Conservation (phyloP, 2,797 vertebrate genomes). For the Myotis pilosus region DNA sequence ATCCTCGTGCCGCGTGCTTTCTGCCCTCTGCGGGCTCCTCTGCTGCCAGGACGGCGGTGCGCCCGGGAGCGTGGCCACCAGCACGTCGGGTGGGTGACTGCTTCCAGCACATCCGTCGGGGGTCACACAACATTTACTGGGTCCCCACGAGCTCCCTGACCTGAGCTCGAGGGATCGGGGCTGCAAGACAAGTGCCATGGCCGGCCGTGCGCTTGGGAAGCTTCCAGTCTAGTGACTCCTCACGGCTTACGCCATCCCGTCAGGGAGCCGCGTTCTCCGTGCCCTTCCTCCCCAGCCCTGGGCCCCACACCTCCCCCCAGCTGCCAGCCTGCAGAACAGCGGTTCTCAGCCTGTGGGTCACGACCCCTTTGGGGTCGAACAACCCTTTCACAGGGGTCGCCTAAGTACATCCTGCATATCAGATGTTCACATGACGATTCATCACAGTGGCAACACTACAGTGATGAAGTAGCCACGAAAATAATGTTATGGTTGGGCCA, state of each 20-base stretch:
- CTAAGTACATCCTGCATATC: no score
- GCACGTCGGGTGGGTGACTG: background rate
- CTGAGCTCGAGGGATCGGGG: background rate
- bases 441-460: no score
- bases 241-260: background rate
- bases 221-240: background rate
- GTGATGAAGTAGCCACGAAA: no score
- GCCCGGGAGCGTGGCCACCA: background rate
- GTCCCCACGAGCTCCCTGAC: background rate
- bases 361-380: background rate
- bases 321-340: background rate
- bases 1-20: background rate
- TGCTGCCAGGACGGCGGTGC: background rate
- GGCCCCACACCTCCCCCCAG: background rate
- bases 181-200: background rate
- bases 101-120: background rate
- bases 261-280: background rate
- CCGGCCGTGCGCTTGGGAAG: background rate
- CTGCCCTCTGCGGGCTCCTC: background rate
- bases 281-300: background rate
- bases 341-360: no score
- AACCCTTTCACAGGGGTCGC: no score
- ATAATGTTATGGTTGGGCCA: no score
- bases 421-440: no score
- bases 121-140: background rate